Evolutionary conservation across 2,797 vertebrate genomes (phyloP), one percentile per base, ranked within the genome.

Genomic region (Xyrichtys novacula): DNA sequence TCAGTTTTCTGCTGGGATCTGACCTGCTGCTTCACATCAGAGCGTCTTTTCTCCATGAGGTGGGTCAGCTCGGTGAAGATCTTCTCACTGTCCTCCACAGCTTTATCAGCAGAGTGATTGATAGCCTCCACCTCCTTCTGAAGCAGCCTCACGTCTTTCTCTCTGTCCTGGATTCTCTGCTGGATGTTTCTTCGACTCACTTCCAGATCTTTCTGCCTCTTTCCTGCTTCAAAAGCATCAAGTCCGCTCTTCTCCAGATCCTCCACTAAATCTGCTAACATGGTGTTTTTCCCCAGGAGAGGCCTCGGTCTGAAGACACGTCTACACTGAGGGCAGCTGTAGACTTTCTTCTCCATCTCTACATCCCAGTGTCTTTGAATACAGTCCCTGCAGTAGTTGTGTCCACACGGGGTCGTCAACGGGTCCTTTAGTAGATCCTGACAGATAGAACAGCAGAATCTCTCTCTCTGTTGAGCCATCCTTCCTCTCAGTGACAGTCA

Each of bases 51-150:
- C 48, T 69, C 28, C 6, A 76, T n/a, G 5, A 56, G 55, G 57
- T 22, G 15, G 44, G 53, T 43, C 39, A 78, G 36, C 54, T 69
- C n/a, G 17, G 10, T 58, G 54, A 78, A 39, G 22, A 32, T 57
- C 32, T 34, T 50, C 42, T 42, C 38, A 42, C 25, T 52, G 52
- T 58, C 1, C 53, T 57, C 26, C 44, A 57, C 74, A 2, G 11
- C 32, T 34, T 34, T 14, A 34, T 34, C 32, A 34, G 32, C 32
- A 34, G 32, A 34, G 32, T 11, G 3, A 19, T 47, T 66, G 28
- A 66, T 48, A 2, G 48, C 48, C 28, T 75, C 59, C 67, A 53
- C n/a, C 42, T 80, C 9, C 26, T 65, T 49, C 6, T 68, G 40
- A 16, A 69, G 65, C 40, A 36, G 17, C 54, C 63, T 43, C 50